Evolutionary conservation across 2,888 invertebrate species (phyloP).

Genomic region (Hypena proboscidalis): DNA sequence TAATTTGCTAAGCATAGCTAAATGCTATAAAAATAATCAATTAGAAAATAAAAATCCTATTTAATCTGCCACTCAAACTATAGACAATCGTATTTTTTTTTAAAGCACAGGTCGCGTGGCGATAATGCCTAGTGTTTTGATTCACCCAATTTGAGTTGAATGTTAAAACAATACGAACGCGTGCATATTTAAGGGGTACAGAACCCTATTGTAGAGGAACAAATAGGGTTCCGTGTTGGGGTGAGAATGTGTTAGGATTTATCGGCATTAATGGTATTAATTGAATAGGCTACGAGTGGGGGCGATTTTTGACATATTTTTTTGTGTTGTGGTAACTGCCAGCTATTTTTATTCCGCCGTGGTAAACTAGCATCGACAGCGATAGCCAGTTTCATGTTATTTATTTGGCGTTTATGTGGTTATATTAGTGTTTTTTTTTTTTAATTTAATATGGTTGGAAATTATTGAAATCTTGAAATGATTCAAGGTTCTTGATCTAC

Average conservation of each 20-base stretch:
- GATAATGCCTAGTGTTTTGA: constrained; percentile 11
- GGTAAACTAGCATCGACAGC: too few species aligned
- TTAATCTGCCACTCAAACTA: constrained; percentile 1
- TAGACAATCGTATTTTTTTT: constrained; percentile 4
- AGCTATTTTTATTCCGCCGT: too few species aligned
- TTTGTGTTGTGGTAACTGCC: too few species aligned
- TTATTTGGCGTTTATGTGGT: too few species aligned
- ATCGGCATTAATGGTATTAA: constrained; percentile 6
- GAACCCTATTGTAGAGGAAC: neutral
- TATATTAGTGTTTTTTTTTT: neutral
- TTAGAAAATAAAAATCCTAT: neutral
- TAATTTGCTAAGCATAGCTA: neutral
- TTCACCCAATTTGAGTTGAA: constrained; percentile 20
- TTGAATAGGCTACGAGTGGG: neutral
- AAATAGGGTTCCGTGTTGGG: constrained; percentile 6
- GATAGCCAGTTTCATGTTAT: too few species aligned
- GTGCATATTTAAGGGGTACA: constrained; percentile 7
- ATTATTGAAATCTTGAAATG: too few species aligned
- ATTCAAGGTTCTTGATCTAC: too few species aligned
- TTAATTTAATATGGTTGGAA: too few species aligned
- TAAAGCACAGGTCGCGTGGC: constrained; percentile 9
- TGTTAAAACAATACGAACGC: constrained; percentile 23
- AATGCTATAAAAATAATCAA: neutral
- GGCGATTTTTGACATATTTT: neutral
- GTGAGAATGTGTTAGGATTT: constrained; percentile 8